Evolutionary conservation across 2,797 vertebrate species (phyloP), one percentile per base, ranked within the genome.

Genomic region (Acanthis flammea): DNA sequence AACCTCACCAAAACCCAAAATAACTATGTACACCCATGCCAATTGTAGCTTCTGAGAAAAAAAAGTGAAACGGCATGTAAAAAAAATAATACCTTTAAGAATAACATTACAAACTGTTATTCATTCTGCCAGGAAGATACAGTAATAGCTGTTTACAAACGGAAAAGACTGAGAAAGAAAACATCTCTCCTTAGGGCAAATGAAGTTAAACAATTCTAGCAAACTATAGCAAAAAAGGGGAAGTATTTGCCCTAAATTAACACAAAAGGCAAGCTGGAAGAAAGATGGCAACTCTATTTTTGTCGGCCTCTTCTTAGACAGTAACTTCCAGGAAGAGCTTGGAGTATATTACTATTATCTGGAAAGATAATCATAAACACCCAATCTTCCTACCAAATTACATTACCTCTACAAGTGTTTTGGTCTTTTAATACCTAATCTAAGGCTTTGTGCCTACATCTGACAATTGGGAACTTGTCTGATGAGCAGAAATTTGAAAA

Each of bases 251-350:
- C 72, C 58, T 39, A 81, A 80, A 58, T 58, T 39, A 68, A 90
- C 61, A 85, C 45, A 60, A 71, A 93, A 91, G 94, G 96, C 86
- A 91, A 93, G 84, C 50, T 73, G 89, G 74, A 90, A 87, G 23
- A 76, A 84, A 79, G 58, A 90, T 83, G 92, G 94, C 82, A 91
- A 80, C 57, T 66, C 44, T 57, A 6, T 61, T 79, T 91, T 70
- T 61, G 65, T 60, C 6, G 0, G 71, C 9, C 60, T 89, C 81
- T 79, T 68, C 63, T 48, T 21, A 42, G 50, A 42, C 23, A 88
- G 24, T n/a, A 39, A 7, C 51, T 68, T 65, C 27, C 57, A 72
- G 19, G 65, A 93, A 83, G 58, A 75, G 31, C 50, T 4, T 72
- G 68, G 47, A 89, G 37, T 15, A 28, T 5, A 22, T 55, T 42